Evolutionary conservation across 2,113 vertebrate species (phyloP), one percentile per base, ranked within the genome.

Genomic region (Bucco capensis): DNA sequence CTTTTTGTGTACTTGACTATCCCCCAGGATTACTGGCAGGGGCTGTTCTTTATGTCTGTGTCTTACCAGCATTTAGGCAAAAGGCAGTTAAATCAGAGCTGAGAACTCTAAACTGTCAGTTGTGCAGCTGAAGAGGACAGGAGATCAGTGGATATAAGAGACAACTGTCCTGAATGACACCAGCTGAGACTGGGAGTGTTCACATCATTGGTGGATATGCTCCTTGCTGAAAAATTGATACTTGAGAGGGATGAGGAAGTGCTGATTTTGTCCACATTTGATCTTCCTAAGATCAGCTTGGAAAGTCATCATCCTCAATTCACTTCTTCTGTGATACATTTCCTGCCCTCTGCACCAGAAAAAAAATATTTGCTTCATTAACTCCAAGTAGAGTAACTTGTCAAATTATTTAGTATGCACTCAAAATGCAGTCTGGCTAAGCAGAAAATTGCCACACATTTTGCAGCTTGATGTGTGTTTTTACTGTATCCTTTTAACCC

Each of bases 221-320:
- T 49, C 9, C 21, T 42, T 42, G 8, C 1, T 10, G 44, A 71
- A 83, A 65, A 27, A 7, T 4, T 8, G 10, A 21, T 17, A 44
- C 8, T 19, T 0, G 0, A n/a, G n/a, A n/a, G 22, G 9, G 4
- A 15, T 19, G 18, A 3, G 4, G 2, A 81, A 7, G 4, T 35
- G 27, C 4, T 77, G 10, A 1, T 78, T 86, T 82, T 19, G 35
- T 46, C 51, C 0, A 4, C 2, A 2, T 66, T 71, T 87, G 38
- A 2, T 35, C 35, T 42, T 91, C n/a, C 13, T 42, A 35, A 83
- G 0, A 4, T 71, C 33, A 77, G 4, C 15, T 66, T 66, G 18
- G 31, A 53, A 79, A 83, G 28, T 1, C 16, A 24, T 24, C 2
- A 3, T 14, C 19, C 9, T 60, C 33, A 74, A 75, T 49, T 61